Conservation (phyloP, 2,113 vertebrate genomes). For the Hippocampus comes region DNA sequence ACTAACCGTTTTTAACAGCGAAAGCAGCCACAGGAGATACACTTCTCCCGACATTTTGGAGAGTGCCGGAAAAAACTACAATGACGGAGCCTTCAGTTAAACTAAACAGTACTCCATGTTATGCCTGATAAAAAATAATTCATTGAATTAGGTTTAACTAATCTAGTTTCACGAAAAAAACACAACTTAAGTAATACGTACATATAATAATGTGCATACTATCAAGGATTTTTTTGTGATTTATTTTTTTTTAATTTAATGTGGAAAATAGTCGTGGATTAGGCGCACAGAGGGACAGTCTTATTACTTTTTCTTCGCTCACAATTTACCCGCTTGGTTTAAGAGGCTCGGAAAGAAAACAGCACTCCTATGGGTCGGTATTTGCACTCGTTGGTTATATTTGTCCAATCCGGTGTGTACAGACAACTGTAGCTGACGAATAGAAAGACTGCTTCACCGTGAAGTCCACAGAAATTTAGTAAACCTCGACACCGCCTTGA, state of each 20-base stretch:
- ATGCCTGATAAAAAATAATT: not conserved
- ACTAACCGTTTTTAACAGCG: slow-evolving; percentile 81
- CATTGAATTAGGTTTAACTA: not conserved
- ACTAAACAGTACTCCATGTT: not conserved
- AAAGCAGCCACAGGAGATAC: slow-evolving; percentile 71
- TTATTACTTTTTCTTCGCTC: slow-evolving; percentile 28
- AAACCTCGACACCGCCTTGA: not conserved
- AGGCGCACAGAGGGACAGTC: not conserved
- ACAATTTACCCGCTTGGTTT: not conserved
- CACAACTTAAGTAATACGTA: too few species aligned
- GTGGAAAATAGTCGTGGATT: too few species aligned
- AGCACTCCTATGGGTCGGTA: not conserved
- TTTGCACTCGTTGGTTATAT: not conserved
- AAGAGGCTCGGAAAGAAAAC: not conserved
- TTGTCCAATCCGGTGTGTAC: slow-evolving; percentile 56
- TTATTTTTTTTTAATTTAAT: not conserved
- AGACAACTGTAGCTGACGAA: slow-evolving; percentile 19
- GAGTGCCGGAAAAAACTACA: slow-evolving; percentile 15
- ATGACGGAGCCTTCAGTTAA: not conserved
- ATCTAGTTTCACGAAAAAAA: not conserved
- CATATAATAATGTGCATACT: not conserved
- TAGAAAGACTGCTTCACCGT: not conserved
- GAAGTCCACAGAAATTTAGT: not conserved
- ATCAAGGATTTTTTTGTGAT: not conserved
- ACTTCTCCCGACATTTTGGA: slow-evolving; percentile 76